Conservation (phyloP, 2,113 vertebrate genomes). For the Cebidichthys violaceus region DNA sequence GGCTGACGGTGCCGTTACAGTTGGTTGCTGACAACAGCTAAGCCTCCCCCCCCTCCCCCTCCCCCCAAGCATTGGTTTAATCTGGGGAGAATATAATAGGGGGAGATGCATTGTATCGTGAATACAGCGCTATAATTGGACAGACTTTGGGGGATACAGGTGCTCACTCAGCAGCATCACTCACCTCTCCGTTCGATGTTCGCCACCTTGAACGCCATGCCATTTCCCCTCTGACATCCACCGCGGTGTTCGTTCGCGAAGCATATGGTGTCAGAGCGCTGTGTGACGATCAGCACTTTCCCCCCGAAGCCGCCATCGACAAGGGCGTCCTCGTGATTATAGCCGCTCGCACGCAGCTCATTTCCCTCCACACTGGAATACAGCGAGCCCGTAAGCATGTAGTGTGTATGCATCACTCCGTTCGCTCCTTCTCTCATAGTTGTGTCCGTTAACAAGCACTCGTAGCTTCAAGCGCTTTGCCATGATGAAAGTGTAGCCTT, state of each 20-base stretch:
- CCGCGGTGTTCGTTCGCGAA: constrained; percentile 52
- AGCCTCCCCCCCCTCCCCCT: constrained; percentile 9
- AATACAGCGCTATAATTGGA: constrained; percentile 65
- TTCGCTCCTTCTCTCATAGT: neutral
- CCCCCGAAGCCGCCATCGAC: constrained; percentile 50
- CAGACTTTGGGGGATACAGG: constrained; percentile 57
- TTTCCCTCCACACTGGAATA: constrained; percentile 23
- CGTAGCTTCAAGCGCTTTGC: constrained; percentile 15
- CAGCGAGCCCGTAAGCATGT: constrained; percentile 19
- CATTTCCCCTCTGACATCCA: constrained; percentile 53
- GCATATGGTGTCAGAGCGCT: constrained; percentile 63
- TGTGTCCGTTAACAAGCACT: constrained; percentile 13
- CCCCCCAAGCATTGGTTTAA: constrained; percentile 44
- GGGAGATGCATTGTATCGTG: constrained; percentile 19
- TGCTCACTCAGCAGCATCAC: constrained; percentile 65
- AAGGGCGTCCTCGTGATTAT: constrained; percentile 58
- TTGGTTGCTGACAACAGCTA: constrained; percentile 67
- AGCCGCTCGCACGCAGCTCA: constrained; percentile 42
- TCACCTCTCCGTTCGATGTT: constrained; percentile 41
- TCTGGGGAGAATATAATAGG: constrained; percentile 15
- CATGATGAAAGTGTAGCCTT: constrained; percentile 21
- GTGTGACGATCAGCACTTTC: constrained; percentile 63
- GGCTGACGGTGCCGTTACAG: constrained; percentile 63
- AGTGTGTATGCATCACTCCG: neutral
- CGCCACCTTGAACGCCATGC: constrained; percentile 53